phyloP scores from a whole-genome alignment of 2,797 vertebrate genomes.

The Hypotaenidia philippensis region DNA sequence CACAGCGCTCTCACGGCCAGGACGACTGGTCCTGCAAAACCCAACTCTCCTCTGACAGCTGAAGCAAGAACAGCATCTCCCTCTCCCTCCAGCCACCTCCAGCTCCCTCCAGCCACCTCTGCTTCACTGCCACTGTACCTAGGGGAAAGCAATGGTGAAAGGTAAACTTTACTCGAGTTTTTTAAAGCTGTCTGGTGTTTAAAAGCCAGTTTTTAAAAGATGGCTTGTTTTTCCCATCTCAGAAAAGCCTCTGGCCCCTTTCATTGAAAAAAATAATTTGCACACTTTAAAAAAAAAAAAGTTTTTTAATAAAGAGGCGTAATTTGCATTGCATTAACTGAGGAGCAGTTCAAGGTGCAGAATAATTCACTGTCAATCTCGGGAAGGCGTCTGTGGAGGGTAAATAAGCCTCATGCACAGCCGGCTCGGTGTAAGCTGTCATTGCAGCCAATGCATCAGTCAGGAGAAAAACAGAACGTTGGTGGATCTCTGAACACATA shows the following conservation, averaged over 20 bases:
- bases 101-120: not conserved
- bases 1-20: not conserved
- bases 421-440: constrained; percentile 6
- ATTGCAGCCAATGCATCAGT: constrained; percentile 55
- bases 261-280: not conserved
- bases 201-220: not conserved
- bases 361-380: constrained; percentile 25
- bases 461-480: constrained; percentile 26
- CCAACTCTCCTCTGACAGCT: not conserved
- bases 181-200: no score
- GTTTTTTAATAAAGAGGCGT: constrained; percentile 12
- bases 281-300: not conserved
- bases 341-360: constrained; percentile 13
- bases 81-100: not conserved
- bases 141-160: not conserved
- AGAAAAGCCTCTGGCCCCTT: not conserved
- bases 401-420: constrained; percentile 31
- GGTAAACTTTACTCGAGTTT: not conserved
- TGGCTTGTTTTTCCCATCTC: not conserved
- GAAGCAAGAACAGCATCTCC: not conserved
- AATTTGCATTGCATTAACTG: constrained; percentile 13
- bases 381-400: not conserved
- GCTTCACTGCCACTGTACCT: rapidly evolving
- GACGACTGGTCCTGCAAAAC: not conserved
- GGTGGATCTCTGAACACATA: constrained; percentile 53